Evolutionary conservation across 1,140 invertebrate genomes (phyloP).

Genomic region (Aphis craccivora): DNA sequence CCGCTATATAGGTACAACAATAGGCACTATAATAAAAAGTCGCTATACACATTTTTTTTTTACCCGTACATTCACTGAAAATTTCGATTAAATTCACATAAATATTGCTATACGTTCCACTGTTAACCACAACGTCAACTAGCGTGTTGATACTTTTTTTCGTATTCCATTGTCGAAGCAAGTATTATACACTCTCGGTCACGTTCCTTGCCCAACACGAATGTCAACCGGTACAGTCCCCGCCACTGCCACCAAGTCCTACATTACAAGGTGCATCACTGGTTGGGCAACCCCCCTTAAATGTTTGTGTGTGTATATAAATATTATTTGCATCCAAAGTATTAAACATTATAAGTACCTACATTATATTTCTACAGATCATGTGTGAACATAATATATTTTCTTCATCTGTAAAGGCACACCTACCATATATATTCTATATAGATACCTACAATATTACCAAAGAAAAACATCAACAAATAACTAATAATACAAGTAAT

Average conservation of each 20-base stretch:
- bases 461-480: not conserved
- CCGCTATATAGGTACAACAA: not conserved
- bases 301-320: not conserved
- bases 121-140: not conserved
- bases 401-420: not conserved
- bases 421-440: not conserved
- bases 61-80: not conserved
- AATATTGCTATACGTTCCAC: not conserved
- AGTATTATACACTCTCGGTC: conserved; percentile 46
- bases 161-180: conserved; percentile 45
- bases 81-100: conserved; percentile 38
- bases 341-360: not conserved
- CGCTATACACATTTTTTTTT: not conserved
- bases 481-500: not conserved
- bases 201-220: conserved; percentile 51
- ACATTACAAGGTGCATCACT: not conserved
- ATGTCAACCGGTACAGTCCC: conserved; percentile 43
- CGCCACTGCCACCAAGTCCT: not conserved
- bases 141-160: conserved; percentile 24
- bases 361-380: not conserved
- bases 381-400: not conserved
- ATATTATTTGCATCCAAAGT: conserved; percentile 32
- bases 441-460: not conserved
- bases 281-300: not conserved
- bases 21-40: not conserved